phyloP scores from a whole-genome alignment of 2,888 invertebrate genomes.

The Sabellastarte sp. region DNA sequence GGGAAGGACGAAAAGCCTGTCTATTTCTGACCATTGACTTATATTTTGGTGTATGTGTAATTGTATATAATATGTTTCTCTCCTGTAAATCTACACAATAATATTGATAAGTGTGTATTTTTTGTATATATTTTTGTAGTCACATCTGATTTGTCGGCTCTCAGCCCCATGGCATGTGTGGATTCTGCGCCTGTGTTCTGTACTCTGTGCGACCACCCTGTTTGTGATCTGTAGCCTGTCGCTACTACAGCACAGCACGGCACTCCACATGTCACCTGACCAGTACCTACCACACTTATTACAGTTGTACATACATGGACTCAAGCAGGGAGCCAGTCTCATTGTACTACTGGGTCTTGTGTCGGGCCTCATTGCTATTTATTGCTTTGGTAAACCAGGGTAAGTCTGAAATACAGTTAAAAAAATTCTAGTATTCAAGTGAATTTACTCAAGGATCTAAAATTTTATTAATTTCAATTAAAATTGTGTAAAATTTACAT shows the following conservation, averaged over 20 bases:
- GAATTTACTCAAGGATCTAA: too few species aligned
- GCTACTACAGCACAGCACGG: neutral
- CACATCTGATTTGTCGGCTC: neutral
- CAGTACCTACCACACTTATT: neutral
- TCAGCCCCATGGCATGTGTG: constrained; percentile 1
- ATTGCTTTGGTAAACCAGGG: neutral
- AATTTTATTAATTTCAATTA: too few species aligned
- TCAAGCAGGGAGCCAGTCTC: neutral
- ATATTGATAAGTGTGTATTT: neutral
- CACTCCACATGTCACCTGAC: too few species aligned
- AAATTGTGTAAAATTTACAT: too few species aligned
- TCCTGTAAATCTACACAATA: too few species aligned
- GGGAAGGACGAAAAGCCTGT: too few species aligned
- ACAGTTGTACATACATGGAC: neutral
- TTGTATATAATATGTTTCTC: too few species aligned
- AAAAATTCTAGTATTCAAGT: too few species aligned
- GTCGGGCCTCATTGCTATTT: neutral
- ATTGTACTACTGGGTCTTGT: neutral
- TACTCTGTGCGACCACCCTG: neutral
- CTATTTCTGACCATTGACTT: too few species aligned
- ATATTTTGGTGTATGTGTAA: too few species aligned
- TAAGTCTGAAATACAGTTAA: too few species aligned
- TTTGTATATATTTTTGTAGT: neutral
- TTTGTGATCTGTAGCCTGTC: neutral
- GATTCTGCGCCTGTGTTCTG: neutral